Evolutionary conservation across 2,888 invertebrate genomes (phyloP).

Genomic region (Athripsodes cinereus): DNA sequence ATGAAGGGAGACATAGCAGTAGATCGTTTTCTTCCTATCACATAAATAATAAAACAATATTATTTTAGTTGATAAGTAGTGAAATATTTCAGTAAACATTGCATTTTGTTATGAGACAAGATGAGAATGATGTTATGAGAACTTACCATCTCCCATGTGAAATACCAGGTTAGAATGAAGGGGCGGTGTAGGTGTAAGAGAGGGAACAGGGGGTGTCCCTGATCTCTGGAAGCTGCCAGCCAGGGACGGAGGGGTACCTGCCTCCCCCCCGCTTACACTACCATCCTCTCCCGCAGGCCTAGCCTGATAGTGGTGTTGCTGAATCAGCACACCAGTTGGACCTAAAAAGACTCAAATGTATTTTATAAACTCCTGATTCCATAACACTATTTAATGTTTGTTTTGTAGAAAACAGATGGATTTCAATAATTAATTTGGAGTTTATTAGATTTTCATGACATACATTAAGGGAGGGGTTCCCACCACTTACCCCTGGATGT

Average conservation of each 20-base stretch:
- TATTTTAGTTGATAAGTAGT: no score
- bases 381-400: no score
- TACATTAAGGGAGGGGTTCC: no score
- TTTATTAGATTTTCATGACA: no score
- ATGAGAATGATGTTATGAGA: no score
- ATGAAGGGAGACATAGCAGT: constrained; percentile 4
- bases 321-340: constrained; percentile 84
- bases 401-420: no score
- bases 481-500: no score
- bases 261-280: constrained; percentile 31
- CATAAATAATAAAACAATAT: no score
- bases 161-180: constrained; percentile 12
- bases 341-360: constrained; percentile 47
- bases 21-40: constrained; percentile 13
- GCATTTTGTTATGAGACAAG: no score
- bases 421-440: no score
- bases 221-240: neutral
- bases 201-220: constrained; percentile 8
- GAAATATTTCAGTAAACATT: no score
- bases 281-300: constrained; percentile 56
- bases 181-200: constrained; percentile 19
- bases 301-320: constrained; percentile 90
- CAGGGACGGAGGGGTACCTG: constrained; percentile 24
- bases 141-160: constrained; percentile 16
- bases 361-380: no score